phyloP scores from a whole-genome alignment of 1,140 invertebrate species.

The Drosophila lacertosa region DNA sequence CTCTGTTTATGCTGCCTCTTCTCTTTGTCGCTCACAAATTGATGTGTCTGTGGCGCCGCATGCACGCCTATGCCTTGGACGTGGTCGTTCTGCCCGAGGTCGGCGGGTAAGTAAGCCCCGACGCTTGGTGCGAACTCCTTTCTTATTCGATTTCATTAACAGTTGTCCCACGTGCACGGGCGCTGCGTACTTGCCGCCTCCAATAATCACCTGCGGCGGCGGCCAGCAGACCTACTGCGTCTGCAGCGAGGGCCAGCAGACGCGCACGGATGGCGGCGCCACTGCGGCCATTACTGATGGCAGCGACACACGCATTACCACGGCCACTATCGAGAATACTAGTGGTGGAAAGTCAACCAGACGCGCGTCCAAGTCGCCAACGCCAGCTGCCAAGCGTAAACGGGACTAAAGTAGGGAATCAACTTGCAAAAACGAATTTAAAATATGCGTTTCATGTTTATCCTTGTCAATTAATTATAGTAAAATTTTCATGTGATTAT shows the following conservation, averaged over 20 bases:
- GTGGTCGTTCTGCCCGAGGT: neutral
- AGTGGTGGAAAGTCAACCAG: neutral
- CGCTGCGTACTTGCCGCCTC: slow-evolving; percentile 10
- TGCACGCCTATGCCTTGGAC: slow-evolving; percentile 6
- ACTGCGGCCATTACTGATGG: neutral
- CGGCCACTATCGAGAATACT: neutral
- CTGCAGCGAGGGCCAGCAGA: neutral
- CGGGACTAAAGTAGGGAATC: neutral
- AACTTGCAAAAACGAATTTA: neutral
- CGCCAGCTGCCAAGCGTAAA: neutral
- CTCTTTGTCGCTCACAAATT: slow-evolving; percentile 21
- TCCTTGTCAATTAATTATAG: neutral
- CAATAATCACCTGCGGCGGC: slow-evolving; percentile 24
- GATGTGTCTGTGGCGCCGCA: slow-evolving; percentile 30
- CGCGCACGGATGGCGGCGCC: slow-evolving; percentile 1
- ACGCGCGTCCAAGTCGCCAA: neutral
- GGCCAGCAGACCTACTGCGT: slow-evolving; percentile 11
- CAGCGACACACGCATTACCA: neutral
- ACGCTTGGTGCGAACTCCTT: no score
- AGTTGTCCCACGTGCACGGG: slow-evolving; percentile 31
- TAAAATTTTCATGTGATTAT: neutral
- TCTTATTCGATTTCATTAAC: neutral
- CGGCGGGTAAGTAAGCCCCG: slow-evolving; percentile 3
- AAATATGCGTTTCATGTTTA: no score
- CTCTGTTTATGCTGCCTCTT: slow-evolving; percentile 7